phyloP scores from a whole-genome alignment of 2,113 vertebrate genomes.

The Pseudolaguvia tuberculata region DNA sequence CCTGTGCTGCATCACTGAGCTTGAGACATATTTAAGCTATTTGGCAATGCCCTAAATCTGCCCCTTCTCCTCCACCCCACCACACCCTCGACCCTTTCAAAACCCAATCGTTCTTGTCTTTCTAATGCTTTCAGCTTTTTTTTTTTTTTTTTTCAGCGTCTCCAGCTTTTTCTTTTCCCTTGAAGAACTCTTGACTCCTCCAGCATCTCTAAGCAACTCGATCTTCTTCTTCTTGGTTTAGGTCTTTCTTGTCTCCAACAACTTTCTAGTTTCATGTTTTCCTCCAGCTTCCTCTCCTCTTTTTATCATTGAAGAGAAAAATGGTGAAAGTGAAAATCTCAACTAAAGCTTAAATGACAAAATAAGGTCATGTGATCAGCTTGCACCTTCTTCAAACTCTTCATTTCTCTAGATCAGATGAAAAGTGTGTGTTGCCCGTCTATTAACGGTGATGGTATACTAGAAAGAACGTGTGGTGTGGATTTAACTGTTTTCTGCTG shows the following conservation, averaged over 20 bases:
- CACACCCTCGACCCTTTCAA: too few species aligned
- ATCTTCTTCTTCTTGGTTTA: background rate
- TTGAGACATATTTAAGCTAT: conserved; percentile 14
- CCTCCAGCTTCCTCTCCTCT: too few species aligned
- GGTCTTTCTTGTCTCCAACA: background rate
- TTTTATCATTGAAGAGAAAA: background rate
- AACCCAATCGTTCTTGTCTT: background rate
- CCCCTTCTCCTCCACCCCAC: too few species aligned
- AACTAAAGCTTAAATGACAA: background rate
- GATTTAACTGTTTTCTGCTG: conserved; percentile 28
- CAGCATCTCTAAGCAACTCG: too few species aligned
- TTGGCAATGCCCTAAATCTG: background rate
- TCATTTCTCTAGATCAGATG: conserved; percentile 28
- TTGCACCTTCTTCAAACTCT: conserved; percentile 22
- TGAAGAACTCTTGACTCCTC: too few species aligned
- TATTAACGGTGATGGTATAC: conserved; percentile 33
- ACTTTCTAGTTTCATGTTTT: background rate
- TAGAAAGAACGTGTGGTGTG: conserved; percentile 35
- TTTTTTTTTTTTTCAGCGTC: background rate
- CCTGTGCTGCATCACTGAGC: conserved; percentile 24
- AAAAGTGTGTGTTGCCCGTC: conserved; percentile 18
- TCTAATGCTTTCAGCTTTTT: background rate
- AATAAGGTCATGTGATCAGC: conserved; percentile 22
- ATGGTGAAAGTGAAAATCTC: conserved; percentile 7
- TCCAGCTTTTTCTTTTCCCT: background rate